These are phyloP conservation scores for Corbicula japonica DNA, from an alignment of 2,888 invertebrate genomes.

Conservation along the genomic window DNA sequence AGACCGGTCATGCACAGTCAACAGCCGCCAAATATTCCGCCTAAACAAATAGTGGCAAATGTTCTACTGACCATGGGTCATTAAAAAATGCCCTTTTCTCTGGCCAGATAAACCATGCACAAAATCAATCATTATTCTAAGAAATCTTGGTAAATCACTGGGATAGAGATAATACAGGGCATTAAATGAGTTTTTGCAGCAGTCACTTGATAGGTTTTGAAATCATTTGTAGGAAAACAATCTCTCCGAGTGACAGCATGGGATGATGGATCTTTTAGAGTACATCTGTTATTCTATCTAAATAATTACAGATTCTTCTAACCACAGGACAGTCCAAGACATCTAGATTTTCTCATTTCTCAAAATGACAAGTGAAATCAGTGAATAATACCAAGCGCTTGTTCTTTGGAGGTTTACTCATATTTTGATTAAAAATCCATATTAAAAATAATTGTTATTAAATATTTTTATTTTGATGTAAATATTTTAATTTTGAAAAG, in stretches of 20 bases:
- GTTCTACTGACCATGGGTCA: slow-evolving; percentile 22
- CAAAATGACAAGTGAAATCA: no score
- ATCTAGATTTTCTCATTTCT: no score
- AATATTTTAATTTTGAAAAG: no score
- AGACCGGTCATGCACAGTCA: slow-evolving; percentile 24
- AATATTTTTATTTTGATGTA: no score
- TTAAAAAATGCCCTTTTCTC: slow-evolving; percentile 18
- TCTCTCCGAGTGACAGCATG: slow-evolving; percentile 13
- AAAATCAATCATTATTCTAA: slow-evolving; percentile 37
- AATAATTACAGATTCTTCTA: neutral
- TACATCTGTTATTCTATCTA: slow-evolving; percentile 18
- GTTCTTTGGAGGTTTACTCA: no score
- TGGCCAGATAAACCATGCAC: slow-evolving; percentile 35
- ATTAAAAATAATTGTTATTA: no score
- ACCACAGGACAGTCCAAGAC: slow-evolving; percentile 6
- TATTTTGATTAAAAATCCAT: no score
- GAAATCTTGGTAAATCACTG: slow-evolving; percentile 24
- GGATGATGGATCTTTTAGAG: neutral
- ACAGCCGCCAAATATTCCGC: slow-evolving; percentile 17
- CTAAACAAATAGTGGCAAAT: slow-evolving; percentile 40
- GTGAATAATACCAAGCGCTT: no score
- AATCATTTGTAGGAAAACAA: slow-evolving; percentile 10
- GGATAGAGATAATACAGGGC: slow-evolving; percentile 14
- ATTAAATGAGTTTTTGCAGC: slow-evolving; percentile 20
- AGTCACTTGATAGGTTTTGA: neutral